These are phyloP conservation scores for Leuciscus idus DNA, from an alignment of 2,113 vertebrate genomes.

Conservation along the genomic window DNA sequence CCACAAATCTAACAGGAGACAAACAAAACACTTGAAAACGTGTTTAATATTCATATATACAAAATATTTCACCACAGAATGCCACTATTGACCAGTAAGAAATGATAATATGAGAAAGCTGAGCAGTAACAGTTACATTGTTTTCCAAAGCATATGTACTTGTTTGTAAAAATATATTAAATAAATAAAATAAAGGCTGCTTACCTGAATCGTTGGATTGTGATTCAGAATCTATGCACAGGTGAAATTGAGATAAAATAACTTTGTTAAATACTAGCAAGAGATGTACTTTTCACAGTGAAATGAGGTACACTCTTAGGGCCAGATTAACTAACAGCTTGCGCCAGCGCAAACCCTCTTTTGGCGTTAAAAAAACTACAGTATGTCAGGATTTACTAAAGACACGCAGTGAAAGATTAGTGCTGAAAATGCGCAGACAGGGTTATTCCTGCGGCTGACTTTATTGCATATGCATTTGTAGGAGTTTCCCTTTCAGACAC, in stretches of 20 bases:
- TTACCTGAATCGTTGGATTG: constrained; percentile 85
- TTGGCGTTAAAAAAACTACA: too few species aligned
- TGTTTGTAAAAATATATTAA: not conserved
- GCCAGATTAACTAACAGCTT: too few species aligned
- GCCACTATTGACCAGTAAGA: not conserved
- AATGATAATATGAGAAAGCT: too few species aligned
- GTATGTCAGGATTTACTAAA: too few species aligned
- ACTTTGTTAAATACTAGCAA: not conserved
- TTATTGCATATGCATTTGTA: too few species aligned
- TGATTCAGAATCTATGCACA: constrained; percentile 78
- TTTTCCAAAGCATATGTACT: not conserved
- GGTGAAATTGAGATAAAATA: constrained; percentile 8
- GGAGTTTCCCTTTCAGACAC: too few species aligned
- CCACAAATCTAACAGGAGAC: constrained; percentile 78
- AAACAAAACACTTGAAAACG: constrained; percentile 16
- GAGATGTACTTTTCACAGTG: not conserved
- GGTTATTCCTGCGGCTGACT: too few species aligned
- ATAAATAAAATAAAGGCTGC: not conserved
- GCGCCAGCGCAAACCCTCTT: too few species aligned
- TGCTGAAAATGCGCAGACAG: too few species aligned
- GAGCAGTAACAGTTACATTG: not conserved
- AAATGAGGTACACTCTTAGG: not conserved
- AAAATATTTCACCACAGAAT: not conserved
- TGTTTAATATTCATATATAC: not conserved
- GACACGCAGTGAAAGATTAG: too few species aligned